phyloP scores from a whole-genome alignment of 2,113 vertebrate genomes.

The Proteles cristata region DNA sequence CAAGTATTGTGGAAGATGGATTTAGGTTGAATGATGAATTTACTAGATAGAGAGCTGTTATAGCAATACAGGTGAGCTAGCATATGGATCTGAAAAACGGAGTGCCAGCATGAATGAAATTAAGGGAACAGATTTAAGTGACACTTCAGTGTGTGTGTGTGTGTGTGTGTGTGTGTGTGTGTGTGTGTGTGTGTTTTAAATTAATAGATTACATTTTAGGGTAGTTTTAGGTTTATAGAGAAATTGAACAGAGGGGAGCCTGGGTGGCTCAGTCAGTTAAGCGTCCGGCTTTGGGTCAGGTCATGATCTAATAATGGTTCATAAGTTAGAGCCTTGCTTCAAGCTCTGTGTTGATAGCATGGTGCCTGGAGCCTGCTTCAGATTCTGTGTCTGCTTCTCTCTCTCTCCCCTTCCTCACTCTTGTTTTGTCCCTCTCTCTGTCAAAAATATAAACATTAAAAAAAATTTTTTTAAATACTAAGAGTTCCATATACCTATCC shows the following conservation, averaged over 20 bases:
- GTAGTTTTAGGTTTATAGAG: neutral
- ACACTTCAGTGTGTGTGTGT: neutral
- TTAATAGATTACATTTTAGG: neutral
- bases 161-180: neutral
- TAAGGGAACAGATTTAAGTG: neutral
- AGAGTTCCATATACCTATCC: neutral
- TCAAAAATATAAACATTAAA: neutral
- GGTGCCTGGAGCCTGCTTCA: neutral
- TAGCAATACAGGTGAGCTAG: neutral
- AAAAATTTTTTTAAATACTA: neutral
- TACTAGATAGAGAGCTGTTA: no score
- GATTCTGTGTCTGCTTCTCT: neutral
- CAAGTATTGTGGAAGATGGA: neutral
- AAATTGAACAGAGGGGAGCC: neutral
- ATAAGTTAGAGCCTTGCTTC: neutral
- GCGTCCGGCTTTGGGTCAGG: neutral
- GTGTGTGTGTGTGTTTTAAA: neutral
- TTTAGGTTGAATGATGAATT: neutral
- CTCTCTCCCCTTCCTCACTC: neutral
- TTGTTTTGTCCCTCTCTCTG: no score
- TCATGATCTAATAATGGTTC: neutral
- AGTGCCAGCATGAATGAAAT: neutral
- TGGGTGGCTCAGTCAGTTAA: neutral
- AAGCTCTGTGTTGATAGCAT: no score
- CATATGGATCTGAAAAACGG: neutral